These are phyloP conservation scores for Galaxea fascicularis DNA, from an alignment of 92 coral and sea anemone species.

Conservation along the genomic window DNA sequence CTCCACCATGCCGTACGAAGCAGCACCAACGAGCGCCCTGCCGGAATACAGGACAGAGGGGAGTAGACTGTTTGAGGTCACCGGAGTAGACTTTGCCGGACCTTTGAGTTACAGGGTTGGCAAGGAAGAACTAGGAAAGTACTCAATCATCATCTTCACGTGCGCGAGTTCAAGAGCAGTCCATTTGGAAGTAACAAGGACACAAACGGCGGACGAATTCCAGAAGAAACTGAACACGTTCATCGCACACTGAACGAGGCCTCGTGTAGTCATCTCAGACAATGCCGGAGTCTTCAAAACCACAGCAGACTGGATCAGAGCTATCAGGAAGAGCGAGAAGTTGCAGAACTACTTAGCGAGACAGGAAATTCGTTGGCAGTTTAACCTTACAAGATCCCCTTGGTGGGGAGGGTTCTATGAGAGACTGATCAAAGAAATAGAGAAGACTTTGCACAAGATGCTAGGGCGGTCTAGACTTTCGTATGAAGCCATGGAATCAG, in stretches of 20 bases:
- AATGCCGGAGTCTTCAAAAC: not conserved
- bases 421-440: slow-evolving; percentile 56
- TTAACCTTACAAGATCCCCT: slow-evolving; percentile 56
- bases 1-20: slow-evolving; percentile 38
- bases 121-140: not conserved
- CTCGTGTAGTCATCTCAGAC: slow-evolving; percentile 51
- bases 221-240: slow-evolving; percentile 48
- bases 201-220: slow-evolving; percentile 62
- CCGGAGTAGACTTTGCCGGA: not conserved
- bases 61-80: slow-evolving; percentile 5
- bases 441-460: slow-evolving; percentile 59
- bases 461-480: slow-evolving; percentile 46
- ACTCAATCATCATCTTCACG: slow-evolving; percentile 28
- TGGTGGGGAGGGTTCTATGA: slow-evolving; percentile 26
- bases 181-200: slow-evolving; percentile 60
- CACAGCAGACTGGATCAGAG: slow-evolving; percentile 4
- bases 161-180: slow-evolving; percentile 69
- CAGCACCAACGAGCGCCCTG: slow-evolving; percentile 1
- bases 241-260: slow-evolving; percentile 53
- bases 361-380: not conserved
- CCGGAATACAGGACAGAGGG: not conserved
- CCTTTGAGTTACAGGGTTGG: not conserved
- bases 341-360: slow-evolving; percentile 13
- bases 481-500: slow-evolving; percentile 49
- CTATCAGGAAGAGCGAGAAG: slow-evolving; percentile 31